Base-by-base conservation (phyloP, 2,888 invertebrate species). In the Hyposoter didymator region DNA sequence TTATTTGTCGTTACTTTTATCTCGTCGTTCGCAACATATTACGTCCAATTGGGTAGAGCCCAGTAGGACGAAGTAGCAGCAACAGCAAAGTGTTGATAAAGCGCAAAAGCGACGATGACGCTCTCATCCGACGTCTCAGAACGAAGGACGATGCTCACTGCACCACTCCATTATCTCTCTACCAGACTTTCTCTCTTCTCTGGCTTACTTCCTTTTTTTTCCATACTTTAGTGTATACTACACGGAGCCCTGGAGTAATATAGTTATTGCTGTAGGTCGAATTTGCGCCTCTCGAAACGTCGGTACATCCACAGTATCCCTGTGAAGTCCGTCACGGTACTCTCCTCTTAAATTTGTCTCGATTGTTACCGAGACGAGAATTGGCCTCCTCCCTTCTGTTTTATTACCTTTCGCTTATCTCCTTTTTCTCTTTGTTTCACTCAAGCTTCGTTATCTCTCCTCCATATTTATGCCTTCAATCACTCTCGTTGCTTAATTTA, bases 21-120 rank as follows among this genome's bases (percentile, higher is more conserved):
- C 67, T 69, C 66, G 70, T 80, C 87, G 66, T 78, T 78, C 76
- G 62, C 78, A 72, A 72, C 86, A 82, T 87, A 88, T 88, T 89
- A 87, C 89, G 88, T 87, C 84, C 88, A 88, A 90, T 90, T 89
- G 89, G 89, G 88, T 78, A 81, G 79, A 84, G 78, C 84, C 86
- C 70, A 82, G 74, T 49, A 49, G 74, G 64, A 52, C 52, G 69
- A 78, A 78, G 64, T 52, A 64, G 78, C 72, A 76, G 69, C 55
- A 76, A 66, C 74, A 67, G 47, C 32, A 43, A 62, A 80, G 59
- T 62, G 80, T 83, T 78, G 84, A 82, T 88, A 84, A 84, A 84
- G 80, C 62, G 74, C 72, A 52, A 76, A 84, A 86, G 76, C 80
- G 67, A 70, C 76, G 85, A 82, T 67, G 82, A 67, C 74, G 52